Conservation (phyloP, 1,140 invertebrate species). For the Trinorchestia longiramus region DNA sequence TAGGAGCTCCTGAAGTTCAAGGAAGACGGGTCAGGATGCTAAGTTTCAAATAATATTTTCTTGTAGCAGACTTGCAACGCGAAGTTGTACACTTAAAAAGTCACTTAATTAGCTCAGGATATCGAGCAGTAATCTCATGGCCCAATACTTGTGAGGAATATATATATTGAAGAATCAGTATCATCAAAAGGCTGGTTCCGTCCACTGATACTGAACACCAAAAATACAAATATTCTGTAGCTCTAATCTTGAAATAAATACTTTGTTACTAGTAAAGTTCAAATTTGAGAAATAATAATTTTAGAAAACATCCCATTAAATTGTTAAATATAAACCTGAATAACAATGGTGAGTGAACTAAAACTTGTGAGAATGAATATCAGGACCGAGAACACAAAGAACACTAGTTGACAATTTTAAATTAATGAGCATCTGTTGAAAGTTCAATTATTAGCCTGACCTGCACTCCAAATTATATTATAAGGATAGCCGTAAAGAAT, state of each 20-base stretch:
- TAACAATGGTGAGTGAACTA: too few species aligned
- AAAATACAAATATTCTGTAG: too few species aligned
- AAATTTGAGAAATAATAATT: neutral
- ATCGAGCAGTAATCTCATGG: neutral
- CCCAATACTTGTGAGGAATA: neutral
- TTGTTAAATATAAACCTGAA: too few species aligned
- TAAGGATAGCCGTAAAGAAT: too few species aligned
- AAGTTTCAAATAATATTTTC: neutral
- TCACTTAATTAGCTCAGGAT: neutral
- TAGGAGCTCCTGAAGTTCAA: neutral
- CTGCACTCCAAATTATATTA: too few species aligned
- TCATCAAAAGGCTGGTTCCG: neutral
- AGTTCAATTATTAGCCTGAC: too few species aligned
- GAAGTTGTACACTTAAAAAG: neutral
- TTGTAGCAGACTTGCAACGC: neutral
- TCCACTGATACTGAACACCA: too few species aligned
- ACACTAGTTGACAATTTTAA: too few species aligned
- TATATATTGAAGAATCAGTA: neutral
- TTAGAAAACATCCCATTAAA: neutral
- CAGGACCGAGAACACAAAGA: too few species aligned
- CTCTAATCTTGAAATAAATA: too few species aligned
- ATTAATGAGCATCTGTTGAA: too few species aligned
- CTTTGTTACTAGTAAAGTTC: neutral
- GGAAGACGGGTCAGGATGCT: neutral
- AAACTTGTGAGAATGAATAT: too few species aligned